phyloP scores from a whole-genome alignment of 2,797 vertebrate species.

The Sebastes reedi region DNA sequence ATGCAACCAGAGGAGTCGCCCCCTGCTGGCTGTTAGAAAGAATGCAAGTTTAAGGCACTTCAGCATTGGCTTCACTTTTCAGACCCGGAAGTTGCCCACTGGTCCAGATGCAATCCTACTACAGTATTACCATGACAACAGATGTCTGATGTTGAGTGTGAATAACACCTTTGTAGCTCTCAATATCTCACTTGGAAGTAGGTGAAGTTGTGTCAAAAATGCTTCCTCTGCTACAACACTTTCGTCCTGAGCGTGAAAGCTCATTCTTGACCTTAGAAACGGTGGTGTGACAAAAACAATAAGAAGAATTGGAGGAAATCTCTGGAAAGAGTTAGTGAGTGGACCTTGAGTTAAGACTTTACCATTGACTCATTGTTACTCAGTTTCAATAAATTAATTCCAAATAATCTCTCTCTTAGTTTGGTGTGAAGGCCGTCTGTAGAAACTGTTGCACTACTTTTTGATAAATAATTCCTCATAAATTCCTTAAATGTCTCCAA shows the following conservation, averaged over 20 bases:
- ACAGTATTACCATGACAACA: too few relatives aligned
- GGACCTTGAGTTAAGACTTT: not conserved
- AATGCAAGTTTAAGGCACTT: too few relatives aligned
- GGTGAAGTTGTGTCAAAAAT: too few relatives aligned
- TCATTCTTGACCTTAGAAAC: not conserved
- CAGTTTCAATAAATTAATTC: not conserved
- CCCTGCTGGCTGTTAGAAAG: rapidly evolving
- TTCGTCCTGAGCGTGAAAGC: not conserved
- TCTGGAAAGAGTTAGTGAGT: not conserved
- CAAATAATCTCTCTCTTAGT: not conserved
- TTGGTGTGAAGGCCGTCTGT: not conserved
- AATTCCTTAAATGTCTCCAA: not conserved
- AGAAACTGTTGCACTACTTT: not conserved
- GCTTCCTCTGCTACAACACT: too few relatives aligned
- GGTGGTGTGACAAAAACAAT: not conserved
- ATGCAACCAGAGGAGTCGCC: too few relatives aligned
- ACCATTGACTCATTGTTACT: not conserved
- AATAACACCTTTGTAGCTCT: rapidly evolving
- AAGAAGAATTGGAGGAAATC: not conserved
- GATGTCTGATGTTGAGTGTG: too few relatives aligned
- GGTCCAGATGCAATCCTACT: too few relatives aligned
- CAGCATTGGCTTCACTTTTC: too few relatives aligned
- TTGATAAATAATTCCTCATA: not conserved
- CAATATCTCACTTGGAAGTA: too few relatives aligned
- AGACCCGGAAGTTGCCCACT: too few relatives aligned